These are phyloP conservation scores for Lysandra bellargus DNA, from an alignment of 2,888 invertebrate genomes.

Conservation along the genomic window DNA sequence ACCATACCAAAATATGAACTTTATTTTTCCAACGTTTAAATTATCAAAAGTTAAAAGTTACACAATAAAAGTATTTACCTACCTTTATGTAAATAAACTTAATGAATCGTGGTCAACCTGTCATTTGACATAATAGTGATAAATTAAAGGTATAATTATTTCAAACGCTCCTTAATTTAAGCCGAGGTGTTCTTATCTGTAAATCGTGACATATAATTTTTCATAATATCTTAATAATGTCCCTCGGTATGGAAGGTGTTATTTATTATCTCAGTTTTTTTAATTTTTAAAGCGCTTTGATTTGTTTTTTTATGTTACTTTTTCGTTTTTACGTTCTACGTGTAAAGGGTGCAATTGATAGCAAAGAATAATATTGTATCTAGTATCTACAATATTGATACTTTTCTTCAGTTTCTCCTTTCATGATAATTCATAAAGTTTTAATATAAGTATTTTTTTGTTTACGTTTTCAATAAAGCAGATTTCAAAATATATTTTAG, in stretches of 20 bases:
- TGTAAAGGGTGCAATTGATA: neutral
- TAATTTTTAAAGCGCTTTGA: constrained; percentile 43
- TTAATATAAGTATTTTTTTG: too few species aligned
- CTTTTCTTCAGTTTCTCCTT: neutral
- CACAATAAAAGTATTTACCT: neutral
- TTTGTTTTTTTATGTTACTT: constrained; percentile 44
- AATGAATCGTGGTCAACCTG: constrained; percentile 68
- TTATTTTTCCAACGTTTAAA: neutral
- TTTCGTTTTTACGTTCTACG: neutral
- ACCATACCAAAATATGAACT: neutral
- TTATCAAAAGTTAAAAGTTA: neutral
- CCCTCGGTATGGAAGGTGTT: constrained; percentile 19
- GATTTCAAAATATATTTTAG: neutral
- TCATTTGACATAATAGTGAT: constrained; percentile 69
- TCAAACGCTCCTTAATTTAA: constrained; percentile 60
- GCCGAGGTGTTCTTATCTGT: constrained; percentile 45
- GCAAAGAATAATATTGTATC: neutral
- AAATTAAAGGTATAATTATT: constrained; percentile 69
- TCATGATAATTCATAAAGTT: too few species aligned
- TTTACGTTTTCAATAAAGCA: neutral
- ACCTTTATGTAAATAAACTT: constrained; percentile 36
- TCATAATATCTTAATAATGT: constrained; percentile 23
- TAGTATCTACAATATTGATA: neutral
- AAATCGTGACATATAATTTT: constrained; percentile 42
- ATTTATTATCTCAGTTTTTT: constrained; percentile 11